Evolutionary conservation across 23 tunicate genomes (phyloP).

Genomic region (Clavelina lepadiformis): DNA sequence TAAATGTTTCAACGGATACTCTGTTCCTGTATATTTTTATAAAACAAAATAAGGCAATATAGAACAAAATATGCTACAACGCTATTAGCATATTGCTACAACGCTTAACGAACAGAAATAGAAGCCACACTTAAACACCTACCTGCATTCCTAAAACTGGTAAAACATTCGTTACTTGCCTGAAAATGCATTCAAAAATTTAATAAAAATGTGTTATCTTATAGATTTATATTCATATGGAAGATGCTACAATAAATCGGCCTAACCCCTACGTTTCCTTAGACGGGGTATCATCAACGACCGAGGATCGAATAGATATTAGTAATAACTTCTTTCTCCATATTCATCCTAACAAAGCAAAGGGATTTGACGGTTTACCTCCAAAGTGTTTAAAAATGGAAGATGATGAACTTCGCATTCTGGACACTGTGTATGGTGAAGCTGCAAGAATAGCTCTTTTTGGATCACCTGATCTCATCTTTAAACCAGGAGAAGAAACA

Average conservation of each 20-base stretch:
- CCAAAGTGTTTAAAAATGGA: conserved; percentile 22
- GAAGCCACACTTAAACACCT: no score
- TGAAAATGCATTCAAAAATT: no score
- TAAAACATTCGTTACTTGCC: no score
- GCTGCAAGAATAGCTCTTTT: conserved; percentile 57
- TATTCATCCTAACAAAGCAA: conserved; percentile 47
- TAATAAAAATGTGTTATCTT: no score
- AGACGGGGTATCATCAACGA: conserved; percentile 41
- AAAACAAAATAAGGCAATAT: no score
- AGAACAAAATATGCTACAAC: no score
- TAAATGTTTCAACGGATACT: no score
- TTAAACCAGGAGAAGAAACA: conserved; percentile 14
- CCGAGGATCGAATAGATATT: conserved; percentile 15
- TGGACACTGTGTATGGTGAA: conserved; percentile 50
- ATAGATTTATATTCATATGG: conserved; percentile 35
- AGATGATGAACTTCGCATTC: conserved; percentile 27
- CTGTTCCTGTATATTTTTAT: no score
- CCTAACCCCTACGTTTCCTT: conserved; percentile 38
- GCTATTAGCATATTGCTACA: no score
- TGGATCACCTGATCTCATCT: conserved; percentile 54
- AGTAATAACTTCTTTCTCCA: conserved; percentile 44
- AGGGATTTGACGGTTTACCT: conserved; percentile 5
- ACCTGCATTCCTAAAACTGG: no score
- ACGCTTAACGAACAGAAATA: no score
- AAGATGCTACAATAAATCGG: conserved; percentile 39